phyloP scores from a whole-genome alignment of 2,888 invertebrate genomes.

The Mimas tiliae region DNA sequence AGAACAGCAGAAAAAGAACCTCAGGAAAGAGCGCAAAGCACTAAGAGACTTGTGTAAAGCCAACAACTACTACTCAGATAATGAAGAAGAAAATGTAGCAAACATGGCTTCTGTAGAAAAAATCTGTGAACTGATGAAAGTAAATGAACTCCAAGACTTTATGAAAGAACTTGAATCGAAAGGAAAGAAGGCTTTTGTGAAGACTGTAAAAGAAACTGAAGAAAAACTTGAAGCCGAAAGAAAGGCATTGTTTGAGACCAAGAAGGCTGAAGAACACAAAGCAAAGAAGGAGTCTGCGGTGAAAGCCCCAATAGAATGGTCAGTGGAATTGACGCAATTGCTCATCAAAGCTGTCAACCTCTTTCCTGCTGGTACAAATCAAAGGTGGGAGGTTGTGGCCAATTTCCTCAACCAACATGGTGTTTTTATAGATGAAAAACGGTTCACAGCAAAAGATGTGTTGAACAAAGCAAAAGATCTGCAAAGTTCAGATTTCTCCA shows the following conservation, averaged over 20 bases:
- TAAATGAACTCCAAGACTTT: constrained; percentile 89
- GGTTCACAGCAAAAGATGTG: constrained; percentile 95
- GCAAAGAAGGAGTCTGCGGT: constrained; percentile 72
- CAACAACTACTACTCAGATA: constrained; percentile 90
- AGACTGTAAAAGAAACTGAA: constrained; percentile 89
- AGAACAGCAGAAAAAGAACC: constrained; percentile 92
- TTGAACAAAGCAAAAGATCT: constrained; percentile 97
- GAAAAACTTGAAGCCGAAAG: constrained; percentile 91
- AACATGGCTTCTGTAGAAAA: constrained; percentile 97
- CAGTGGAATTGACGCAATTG: constrained; percentile 92
- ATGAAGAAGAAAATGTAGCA: constrained; percentile 89
- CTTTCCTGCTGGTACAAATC: constrained; percentile 97
- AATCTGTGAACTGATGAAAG: constrained; percentile 92
- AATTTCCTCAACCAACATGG: constrained; percentile 97
- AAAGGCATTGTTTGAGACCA: constrained; percentile 83
- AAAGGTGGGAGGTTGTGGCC: constrained; percentile 97
- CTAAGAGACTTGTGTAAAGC: constrained; percentile 92
- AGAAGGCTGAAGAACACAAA: constrained; percentile 74
- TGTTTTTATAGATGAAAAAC: constrained; percentile 82
- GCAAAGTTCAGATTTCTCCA: constrained; percentile 94
- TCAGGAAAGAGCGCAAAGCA: constrained; percentile 94
- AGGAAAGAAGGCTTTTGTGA: constrained; percentile 87
- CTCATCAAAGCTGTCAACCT: constrained; percentile 98
- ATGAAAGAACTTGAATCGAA: constrained; percentile 88
- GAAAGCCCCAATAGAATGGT: constrained; percentile 89